Percentiles rank a stretch among this genome's conserved stretches.
These are phyloP conservation scores for Trachelus iudaicus DNA, from an alignment of 2,888 invertebrate species.

Conservation along the genomic window DNA sequence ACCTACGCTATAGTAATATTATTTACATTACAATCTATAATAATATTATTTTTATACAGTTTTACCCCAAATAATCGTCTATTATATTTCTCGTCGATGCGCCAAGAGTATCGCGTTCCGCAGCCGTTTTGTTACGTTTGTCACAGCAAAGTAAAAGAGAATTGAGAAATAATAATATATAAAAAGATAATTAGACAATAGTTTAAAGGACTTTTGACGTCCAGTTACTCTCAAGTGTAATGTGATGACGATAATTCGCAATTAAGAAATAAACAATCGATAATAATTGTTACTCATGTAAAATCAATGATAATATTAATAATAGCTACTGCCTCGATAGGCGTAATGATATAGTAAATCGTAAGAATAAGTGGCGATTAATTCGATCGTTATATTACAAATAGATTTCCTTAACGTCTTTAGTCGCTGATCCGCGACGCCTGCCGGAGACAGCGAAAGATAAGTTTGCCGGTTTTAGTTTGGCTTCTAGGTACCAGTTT, in stretches of 20 bases:
- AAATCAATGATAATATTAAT: slow-evolving; percentile 27
- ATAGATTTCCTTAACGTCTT: slow-evolving; percentile 11
- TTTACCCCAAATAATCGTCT: slow-evolving; percentile 18
- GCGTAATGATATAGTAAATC: slow-evolving; percentile 25
- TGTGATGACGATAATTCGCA: neutral
- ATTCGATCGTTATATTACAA: slow-evolving; percentile 41
- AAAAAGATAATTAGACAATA: neutral
- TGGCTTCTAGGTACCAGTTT: neutral
- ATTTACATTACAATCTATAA: slow-evolving; percentile 51
- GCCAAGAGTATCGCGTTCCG: slow-evolving; percentile 29
- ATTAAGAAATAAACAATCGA: slow-evolving; percentile 24
- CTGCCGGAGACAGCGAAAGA: neutral
- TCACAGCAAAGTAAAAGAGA: slow-evolving; percentile 29
- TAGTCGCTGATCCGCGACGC: neutral
- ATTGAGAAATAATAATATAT: slow-evolving; percentile 31
- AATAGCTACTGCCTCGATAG: slow-evolving; percentile 30
- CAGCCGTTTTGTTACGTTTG: slow-evolving; percentile 31
- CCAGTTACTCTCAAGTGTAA: neutral
- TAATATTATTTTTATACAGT: slow-evolving; percentile 51
- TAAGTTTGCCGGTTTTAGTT: neutral
- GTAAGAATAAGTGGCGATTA: slow-evolving; percentile 37
- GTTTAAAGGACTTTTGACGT: neutral
- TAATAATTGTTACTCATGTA: slow-evolving; percentile 31
- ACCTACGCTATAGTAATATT: slow-evolving; percentile 45
- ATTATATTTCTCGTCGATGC: slow-evolving; percentile 30